Evolutionary conservation across 2,113 vertebrate species (phyloP).

Genomic region (Ovibos moschatus): DNA sequence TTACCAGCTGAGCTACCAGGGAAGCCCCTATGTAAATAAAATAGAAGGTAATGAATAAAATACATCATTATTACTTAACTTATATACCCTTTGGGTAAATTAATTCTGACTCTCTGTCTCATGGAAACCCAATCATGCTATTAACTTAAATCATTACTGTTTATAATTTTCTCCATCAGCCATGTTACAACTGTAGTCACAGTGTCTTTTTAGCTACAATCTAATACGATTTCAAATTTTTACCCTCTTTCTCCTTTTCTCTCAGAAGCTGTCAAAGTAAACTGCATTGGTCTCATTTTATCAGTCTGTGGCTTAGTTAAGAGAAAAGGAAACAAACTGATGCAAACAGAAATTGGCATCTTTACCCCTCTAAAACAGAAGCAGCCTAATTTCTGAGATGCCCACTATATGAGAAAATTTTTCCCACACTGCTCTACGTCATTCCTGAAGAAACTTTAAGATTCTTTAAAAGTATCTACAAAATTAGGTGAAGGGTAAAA

Average conservation of each 20-base stretch:
- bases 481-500: constrained; percentile 90
- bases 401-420: constrained; percentile 41
- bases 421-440: constrained; percentile 76
- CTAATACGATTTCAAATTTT: neutral
- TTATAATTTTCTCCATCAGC: neutral
- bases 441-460: constrained; percentile 85
- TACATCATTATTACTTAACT: neutral
- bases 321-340: neutral
- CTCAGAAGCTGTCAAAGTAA: neutral
- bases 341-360: neutral
- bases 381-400: constrained; percentile 14
- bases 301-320: neutral
- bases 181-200: neutral
- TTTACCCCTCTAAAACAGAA: neutral
- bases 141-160: neutral
- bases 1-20: neutral
- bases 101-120: neutral
- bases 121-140: neutral
- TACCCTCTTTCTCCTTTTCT: neutral
- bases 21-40: neutral
- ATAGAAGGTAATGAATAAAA: neutral
- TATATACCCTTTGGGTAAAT: neutral
- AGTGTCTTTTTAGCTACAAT: neutral
- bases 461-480: constrained; percentile 88
- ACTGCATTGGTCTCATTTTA: neutral